Evolutionary conservation across 2,113 vertebrate species (phyloP).

Genomic region (Rhineura floridana): DNA sequence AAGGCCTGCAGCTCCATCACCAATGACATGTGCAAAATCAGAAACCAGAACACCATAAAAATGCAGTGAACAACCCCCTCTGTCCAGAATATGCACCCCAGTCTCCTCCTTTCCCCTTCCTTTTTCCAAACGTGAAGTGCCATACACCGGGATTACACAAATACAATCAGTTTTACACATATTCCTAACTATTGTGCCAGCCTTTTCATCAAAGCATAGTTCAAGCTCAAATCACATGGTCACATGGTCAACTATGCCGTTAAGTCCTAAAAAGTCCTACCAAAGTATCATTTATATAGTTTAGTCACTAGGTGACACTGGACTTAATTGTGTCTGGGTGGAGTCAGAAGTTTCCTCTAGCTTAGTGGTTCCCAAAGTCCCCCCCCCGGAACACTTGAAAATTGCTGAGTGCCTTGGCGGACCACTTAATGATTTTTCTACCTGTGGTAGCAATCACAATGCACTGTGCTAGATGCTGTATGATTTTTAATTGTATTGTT

Average conservation of each 20-base stretch:
- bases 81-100: not conserved
- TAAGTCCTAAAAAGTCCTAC: not conserved
- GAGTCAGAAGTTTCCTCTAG: not conserved
- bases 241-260: not conserved
- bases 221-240: not conserved
- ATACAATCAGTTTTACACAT: not conserved
- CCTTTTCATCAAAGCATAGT: not conserved
- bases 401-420: too few species aligned
- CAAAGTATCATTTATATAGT: not conserved
- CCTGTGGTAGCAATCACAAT: too few species aligned
- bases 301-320: not conserved
- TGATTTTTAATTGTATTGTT: too few species aligned
- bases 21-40: not conserved
- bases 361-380: too few species aligned
- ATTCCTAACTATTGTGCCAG: not conserved
- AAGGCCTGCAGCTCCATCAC: not conserved
- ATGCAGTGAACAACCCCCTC: not conserved
- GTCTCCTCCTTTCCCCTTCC: not conserved
- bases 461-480: too few species aligned
- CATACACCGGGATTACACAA: not conserved
- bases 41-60: not conserved
- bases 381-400: too few species aligned
- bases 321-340: not conserved
- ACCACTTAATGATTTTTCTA: too few species aligned
- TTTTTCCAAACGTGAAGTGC: not conserved